Percentiles rank a stretch among this genome's conserved stretches.
Conservation (phyloP, 2,797 vertebrate genomes). For the Sus cebifrons region DNA sequence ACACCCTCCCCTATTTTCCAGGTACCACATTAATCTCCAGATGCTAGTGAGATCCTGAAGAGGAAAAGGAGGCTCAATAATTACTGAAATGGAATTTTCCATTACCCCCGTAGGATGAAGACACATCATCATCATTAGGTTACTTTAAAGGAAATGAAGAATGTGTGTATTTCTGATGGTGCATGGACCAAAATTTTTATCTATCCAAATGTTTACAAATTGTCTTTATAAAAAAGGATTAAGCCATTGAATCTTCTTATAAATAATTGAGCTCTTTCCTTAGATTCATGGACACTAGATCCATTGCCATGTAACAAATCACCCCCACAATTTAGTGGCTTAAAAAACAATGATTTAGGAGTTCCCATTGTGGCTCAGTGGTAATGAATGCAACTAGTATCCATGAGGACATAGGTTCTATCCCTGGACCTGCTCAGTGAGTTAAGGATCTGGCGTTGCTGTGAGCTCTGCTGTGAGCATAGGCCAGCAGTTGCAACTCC, state of each 20-base stretch:
- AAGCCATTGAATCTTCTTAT: background rate
- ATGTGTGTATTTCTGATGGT: background rate
- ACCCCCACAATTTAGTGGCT: background rate
- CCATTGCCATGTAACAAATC: background rate
- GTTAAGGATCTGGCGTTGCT: too few relatives aligned
- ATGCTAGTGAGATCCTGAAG: background rate
- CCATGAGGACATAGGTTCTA: too few relatives aligned
- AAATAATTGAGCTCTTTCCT: background rate
- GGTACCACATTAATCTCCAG: background rate
- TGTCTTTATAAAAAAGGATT: background rate
- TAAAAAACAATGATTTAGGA: background rate
- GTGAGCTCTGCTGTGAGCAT: too few relatives aligned
- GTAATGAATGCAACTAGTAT: too few relatives aligned
- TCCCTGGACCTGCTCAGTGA: too few relatives aligned
- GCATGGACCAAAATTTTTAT: background rate
- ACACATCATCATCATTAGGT: background rate
- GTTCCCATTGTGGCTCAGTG: too few relatives aligned
- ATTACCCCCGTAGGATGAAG: background rate
- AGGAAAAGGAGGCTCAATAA: background rate
- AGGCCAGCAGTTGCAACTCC: too few relatives aligned
- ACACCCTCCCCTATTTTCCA: background rate
- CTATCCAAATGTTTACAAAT: background rate
- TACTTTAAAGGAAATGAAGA: background rate
- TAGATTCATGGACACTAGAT: background rate
- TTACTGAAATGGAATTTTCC: conserved; percentile 18